These are phyloP conservation scores for Amiota minor DNA, from an alignment of 2,888 invertebrate genomes.

Conservation along the genomic window DNA sequence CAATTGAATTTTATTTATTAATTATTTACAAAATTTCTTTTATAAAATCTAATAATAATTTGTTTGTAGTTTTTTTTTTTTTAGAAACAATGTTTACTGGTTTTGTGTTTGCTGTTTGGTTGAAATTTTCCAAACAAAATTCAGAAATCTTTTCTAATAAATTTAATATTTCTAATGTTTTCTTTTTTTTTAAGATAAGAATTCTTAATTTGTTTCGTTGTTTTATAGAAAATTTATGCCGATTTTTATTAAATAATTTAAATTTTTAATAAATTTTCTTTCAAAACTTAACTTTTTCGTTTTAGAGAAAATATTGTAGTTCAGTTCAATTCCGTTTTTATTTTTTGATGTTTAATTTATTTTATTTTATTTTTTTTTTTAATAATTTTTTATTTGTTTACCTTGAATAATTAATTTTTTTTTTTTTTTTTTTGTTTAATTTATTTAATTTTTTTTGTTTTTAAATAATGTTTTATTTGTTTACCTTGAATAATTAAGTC, in stretches of 20 bases:
- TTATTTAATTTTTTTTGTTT: slow-evolving; percentile 6
- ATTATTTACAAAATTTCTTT: neutral
- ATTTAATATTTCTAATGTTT: no score
- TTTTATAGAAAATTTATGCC: neutral
- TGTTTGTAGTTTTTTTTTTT: neutral
- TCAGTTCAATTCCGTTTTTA: no score
- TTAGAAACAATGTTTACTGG: neutral
- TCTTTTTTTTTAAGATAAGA: no score
- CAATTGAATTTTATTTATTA: no score
- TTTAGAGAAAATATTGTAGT: no score
- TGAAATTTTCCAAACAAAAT: no score
- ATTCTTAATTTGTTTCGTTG: no score
- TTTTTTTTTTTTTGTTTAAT: neutral
- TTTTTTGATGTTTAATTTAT: neutral
- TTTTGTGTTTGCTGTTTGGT: neutral
- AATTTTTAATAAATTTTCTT: neutral
- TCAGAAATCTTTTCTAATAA: no score
- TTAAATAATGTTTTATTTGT: neutral
- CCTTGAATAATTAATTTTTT: neutral
- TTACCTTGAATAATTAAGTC: neutral
- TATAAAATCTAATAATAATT: neutral
- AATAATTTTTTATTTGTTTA: neutral
- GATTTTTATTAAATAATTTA: neutral
- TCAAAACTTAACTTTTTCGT: neutral
- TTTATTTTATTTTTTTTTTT: neutral